A percentile compares a stretch with the other conserved stretches of the same genome.
phyloP scores from a whole-genome alignment of 2,113 vertebrate genomes.

The Raja brachyura region DNA sequence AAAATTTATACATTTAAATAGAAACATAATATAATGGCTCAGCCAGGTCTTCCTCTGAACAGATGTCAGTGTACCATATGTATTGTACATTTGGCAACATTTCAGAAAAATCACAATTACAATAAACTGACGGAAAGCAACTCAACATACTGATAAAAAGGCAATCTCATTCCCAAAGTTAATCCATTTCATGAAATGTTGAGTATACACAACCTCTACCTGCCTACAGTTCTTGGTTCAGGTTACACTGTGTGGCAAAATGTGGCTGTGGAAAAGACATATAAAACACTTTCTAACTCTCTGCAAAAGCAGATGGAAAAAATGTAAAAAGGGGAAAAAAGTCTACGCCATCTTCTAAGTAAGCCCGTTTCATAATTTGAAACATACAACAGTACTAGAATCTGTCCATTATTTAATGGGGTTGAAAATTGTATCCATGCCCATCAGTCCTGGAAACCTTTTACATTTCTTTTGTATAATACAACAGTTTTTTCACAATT shows the following conservation, averaged over 20 bases:
- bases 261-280: not conserved
- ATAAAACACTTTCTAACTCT: not conserved
- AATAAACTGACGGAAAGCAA: not conserved
- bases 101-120: not conserved
- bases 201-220: not conserved
- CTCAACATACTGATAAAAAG: not conserved
- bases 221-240: not conserved
- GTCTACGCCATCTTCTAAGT: not conserved
- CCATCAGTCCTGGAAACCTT: not conserved
- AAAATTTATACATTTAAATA: not conserved
- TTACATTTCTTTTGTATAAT: not conserved
- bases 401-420: not conserved
- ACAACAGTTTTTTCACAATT: not conserved
- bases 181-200: not conserved
- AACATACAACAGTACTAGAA: not conserved
- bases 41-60: not conserved
- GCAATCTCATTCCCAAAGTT: not conserved
- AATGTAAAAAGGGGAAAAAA: not conserved
- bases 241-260: too few relatives aligned
- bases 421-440: not conserved
- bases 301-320: not conserved
- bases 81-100: not conserved
- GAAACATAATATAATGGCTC: not conserved
- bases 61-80: not conserved
- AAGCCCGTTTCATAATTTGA: not conserved